phyloP scores from a whole-genome alignment of 2,888 invertebrate species.

The Dromius quadrimaculatus region DNA sequence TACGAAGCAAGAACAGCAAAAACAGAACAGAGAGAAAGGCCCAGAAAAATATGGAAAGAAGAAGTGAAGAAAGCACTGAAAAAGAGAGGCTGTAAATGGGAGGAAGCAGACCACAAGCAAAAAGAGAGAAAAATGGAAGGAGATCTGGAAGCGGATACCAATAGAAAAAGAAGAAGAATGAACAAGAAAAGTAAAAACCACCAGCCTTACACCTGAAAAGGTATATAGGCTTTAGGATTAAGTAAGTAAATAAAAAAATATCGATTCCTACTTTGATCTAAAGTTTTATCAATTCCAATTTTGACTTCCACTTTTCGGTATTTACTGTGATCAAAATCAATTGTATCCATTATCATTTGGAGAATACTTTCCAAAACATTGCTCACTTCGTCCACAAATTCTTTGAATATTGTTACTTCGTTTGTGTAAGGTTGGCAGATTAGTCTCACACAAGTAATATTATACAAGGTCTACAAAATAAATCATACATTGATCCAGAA shows the following conservation, averaged over 20 bases:
- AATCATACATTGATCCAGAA: background rate
- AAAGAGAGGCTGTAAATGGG: too few relatives aligned
- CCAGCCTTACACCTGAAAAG: too few relatives aligned
- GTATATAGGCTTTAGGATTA: too few relatives aligned
- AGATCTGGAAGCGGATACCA: too few relatives aligned
- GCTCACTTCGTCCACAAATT: constrained; percentile 68
- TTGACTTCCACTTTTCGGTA: constrained; percentile 80
- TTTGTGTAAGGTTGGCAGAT: constrained; percentile 70
- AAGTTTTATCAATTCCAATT: constrained; percentile 77
- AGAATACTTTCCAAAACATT: constrained; percentile 72
- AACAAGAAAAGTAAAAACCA: too few relatives aligned
- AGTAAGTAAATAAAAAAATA: background rate
- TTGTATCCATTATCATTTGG: constrained; percentile 78
- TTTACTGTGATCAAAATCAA: constrained; percentile 76
- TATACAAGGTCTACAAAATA: constrained; percentile 73
- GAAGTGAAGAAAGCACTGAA: too few relatives aligned
- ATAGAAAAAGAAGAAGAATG: too few relatives aligned
- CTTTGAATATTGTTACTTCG: constrained; percentile 69
- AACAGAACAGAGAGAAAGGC: too few relatives aligned
- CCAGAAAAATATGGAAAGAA: too few relatives aligned
- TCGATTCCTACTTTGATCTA: constrained; percentile 77
- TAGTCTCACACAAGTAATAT: constrained; percentile 77
- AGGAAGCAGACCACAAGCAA: too few relatives aligned
- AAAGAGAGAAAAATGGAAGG: too few relatives aligned
- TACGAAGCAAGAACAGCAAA: too few relatives aligned